phyloP scores from a whole-genome alignment of 2,113 vertebrate species.

The Protobothrops mucrosquamatus region DNA sequence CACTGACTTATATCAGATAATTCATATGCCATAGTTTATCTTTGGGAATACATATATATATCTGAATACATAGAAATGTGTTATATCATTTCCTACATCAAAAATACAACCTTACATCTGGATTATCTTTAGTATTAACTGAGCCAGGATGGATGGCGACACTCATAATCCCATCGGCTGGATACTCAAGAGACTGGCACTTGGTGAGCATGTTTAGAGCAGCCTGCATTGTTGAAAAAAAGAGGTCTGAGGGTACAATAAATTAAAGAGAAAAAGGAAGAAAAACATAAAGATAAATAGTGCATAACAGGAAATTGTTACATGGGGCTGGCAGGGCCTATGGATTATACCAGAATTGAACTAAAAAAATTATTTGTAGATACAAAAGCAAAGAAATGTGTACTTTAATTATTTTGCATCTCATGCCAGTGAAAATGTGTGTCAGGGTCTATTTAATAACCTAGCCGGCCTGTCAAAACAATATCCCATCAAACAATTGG shows the following conservation, averaged over 20 bases:
- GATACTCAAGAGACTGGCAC: not conserved
- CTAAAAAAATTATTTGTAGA: not conserved
- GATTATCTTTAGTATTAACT: accelerated
- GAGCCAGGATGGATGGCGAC: not conserved
- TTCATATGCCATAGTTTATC: too few species aligned
- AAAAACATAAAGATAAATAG: too few species aligned
- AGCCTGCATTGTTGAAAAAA: not conserved
- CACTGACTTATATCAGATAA: not conserved
- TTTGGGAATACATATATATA: too few species aligned
- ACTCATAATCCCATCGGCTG: not conserved
- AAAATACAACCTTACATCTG: not conserved
- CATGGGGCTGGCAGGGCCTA: not conserved
- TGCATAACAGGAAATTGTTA: too few species aligned
- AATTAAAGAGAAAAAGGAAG: too few species aligned
- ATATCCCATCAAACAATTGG: not conserved
- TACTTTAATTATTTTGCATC: not conserved
- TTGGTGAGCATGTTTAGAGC: not conserved
- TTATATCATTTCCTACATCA: not conserved
- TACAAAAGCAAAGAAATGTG: not conserved
- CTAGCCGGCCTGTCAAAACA: not conserved
- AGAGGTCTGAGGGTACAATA: too few species aligned
- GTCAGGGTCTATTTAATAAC: not conserved
- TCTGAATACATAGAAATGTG: too few species aligned
- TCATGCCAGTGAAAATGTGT: not conserved
- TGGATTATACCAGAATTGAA: not conserved